Evolutionary conservation across 2,113 vertebrate genomes (phyloP).

Genomic region (Engystomops pustulosus): DNA sequence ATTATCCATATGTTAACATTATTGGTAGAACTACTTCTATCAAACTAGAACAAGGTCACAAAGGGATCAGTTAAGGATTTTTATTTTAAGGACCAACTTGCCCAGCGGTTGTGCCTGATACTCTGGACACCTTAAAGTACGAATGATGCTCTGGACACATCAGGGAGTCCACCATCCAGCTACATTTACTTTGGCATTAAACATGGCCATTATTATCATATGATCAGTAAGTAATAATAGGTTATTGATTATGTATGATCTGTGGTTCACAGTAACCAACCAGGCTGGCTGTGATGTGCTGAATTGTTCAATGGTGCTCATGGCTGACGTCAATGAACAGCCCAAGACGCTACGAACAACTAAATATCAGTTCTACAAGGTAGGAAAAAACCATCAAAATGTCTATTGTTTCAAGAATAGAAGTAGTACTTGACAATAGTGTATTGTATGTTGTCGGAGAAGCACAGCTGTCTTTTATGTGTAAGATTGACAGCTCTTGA

Average conservation of each 20-base stretch:
- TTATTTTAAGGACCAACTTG: too few relatives aligned
- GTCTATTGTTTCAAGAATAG: slow-evolving; percentile 4
- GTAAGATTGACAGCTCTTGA: slow-evolving; percentile 18
- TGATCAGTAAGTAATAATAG: neutral
- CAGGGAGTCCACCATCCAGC: neutral
- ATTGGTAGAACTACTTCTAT: too few relatives aligned
- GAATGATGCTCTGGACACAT: neutral
- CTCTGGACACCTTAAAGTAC: too few relatives aligned
- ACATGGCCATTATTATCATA: too few relatives aligned
- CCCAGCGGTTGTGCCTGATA: too few relatives aligned
- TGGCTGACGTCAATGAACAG: neutral
- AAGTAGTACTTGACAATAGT: neutral
- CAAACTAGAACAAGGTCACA: too few relatives aligned
- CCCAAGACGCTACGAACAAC: neutral
- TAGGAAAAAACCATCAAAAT: neutral
- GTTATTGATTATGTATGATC: neutral
- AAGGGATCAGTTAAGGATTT: too few relatives aligned
- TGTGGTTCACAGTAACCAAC: neutral
- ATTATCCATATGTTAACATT: too few relatives aligned
- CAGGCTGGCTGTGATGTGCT: neutral
- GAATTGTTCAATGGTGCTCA: neutral
- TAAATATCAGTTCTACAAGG: neutral
- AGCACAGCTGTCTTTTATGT: neutral
- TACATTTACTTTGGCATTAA: too few relatives aligned
- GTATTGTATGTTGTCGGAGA: neutral